Evolutionary conservation across 2,888 invertebrate species (phyloP), one percentile per base, ranked within the genome.

Genomic region (Auanema freiburgensis): DNA sequence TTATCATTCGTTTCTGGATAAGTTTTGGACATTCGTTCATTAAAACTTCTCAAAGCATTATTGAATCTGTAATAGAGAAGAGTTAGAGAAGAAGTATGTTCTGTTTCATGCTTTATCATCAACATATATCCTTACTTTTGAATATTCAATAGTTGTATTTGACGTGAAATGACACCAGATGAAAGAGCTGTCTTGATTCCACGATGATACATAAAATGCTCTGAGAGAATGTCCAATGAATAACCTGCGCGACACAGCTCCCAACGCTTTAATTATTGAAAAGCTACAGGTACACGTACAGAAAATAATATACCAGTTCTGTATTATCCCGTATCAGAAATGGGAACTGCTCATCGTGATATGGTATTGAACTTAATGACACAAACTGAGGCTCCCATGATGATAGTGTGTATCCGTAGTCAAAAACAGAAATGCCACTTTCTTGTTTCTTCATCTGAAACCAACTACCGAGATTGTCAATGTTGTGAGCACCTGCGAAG

Each of bases 321-420:
- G 65, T 65, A 46, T 65, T 65, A 44, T 65, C 65, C 14, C 60
- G 21, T 1, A 61, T 52, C 1, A 52, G 52, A 25, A 59, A 65
- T 16, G 65, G 65, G 41, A 65, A 65, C 16, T 43, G 2, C 18
- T 46, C 33, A 41, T 65, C 65, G 46, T 65, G 65, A 3, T 60
- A n/a, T n/a, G 65, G 65, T 43, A 65, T 65, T 21, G 51, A 42
- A 5, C 18, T 23, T 6, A 63, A 43, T 4, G 60, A 60, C 10
- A 65, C 60, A 40, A 61, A 65, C 21, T 61, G 65, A 11, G 65
- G 65, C 42, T 65, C 65, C 65, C 65, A 65, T 41, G 10, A 18
- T 41, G 42, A 51, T 12, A 51, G 33, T 10, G 11, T 40, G 10
- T 57, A 55, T 16, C 16, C 42, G 11, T 33, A 14, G 14, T 59